Evolutionary conservation across 2,797 vertebrate genomes (phyloP), one percentile per base, ranked within the genome.

Genomic region (Enteromius treurensis): DNA sequence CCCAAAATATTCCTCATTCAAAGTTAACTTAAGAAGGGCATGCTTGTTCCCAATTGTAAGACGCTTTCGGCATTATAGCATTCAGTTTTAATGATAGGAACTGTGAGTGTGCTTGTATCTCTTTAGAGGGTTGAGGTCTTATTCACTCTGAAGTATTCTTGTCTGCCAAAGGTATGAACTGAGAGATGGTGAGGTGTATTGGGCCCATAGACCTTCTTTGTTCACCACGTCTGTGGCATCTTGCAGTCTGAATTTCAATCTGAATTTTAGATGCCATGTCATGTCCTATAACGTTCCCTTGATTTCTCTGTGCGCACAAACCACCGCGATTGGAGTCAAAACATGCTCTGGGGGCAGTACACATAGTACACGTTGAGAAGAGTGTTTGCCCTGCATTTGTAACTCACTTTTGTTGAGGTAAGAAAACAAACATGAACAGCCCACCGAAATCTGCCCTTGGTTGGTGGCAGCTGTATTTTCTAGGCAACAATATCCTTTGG

Each of bases 341-440:
- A 77, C 67, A 78, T 34, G 26, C 49, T 69, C 73, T 0, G 17
- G 73, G 73, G 15, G 37, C 70, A 64, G n/a, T 74, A 19, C 23
- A 68, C 32, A 34, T 45, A 49, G 32, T 74, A 19, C 26, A 58
- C 2, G 10, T 58, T 81, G 53, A 79, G 85, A 86, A 67, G 77
- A 87, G 85, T 81, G 64, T 83, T 47, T 86, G 84, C 68, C 78
- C 74, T 81, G 89, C 88, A 90, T 91, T 84, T 82, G 74, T 68
- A 83, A 69, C 53, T 64, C 87, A 86, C 87, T 88, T 93, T 90
- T 93, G 90, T 90, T 92, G 89, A 88, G 89, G 87, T 90, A 92
- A 88, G 87, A 91, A 89, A 91, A 91, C 89, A 91, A 93, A 91
- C 88, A 91, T 79, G 80, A 88, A 85, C 79, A 55, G 37, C 64